Evolutionary conservation across 1,140 invertebrate genomes (phyloP), one percentile per base, ranked within the genome.

Genomic region (Caenorhabditis tropicalis): DNA sequence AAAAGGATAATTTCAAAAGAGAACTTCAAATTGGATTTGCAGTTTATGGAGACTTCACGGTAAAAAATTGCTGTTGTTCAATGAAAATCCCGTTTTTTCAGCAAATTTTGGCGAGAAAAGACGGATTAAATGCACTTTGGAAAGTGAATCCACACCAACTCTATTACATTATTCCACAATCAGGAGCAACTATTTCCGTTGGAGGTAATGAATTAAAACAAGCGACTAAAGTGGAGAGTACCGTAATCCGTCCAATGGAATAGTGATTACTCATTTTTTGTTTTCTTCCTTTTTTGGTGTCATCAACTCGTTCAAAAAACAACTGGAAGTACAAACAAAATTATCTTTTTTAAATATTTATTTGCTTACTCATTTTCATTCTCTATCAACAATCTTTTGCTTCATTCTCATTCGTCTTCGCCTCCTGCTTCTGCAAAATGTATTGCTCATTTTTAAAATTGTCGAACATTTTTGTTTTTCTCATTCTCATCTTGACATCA

Each of bases 1-100:
- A 74, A 24, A n/a, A 43, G 29, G 12, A 3, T 3, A 46, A 74
- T 5, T 43, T 74, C 24, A n/a, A 10, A 2, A 39, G 65, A 31
- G 65, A 74, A n/a, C 36, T 74, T 3, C 65, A 74, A 24, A 3
- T 19, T 9, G 65, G 65, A 39, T 74, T 74, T n/a, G 65, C 65
- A 15, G 36, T 74, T 2, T 74, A 43, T 24, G 65, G 65, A 74
- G 36, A 43, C 7, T 74, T 74, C 29, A 74, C n/a, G 36, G 65
- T 74, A 43, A 21, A 2, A 43, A 24, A 1, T 27, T 9, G 29
- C 15, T 5, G 21, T 27, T 10, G 24, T 6, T 24, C 15, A 27
- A 7, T 27, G 21, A 1, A 10, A 6, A 24, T 6, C 1, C 21
- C 12, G 29, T 27, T 27, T 27, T 56, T 56, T 56, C 53, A 56